Percentiles rank a stretch among this genome's conserved stretches.
phyloP scores from a whole-genome alignment of 2,797 vertebrate genomes.

The Ctenosaura bakeri region DNA sequence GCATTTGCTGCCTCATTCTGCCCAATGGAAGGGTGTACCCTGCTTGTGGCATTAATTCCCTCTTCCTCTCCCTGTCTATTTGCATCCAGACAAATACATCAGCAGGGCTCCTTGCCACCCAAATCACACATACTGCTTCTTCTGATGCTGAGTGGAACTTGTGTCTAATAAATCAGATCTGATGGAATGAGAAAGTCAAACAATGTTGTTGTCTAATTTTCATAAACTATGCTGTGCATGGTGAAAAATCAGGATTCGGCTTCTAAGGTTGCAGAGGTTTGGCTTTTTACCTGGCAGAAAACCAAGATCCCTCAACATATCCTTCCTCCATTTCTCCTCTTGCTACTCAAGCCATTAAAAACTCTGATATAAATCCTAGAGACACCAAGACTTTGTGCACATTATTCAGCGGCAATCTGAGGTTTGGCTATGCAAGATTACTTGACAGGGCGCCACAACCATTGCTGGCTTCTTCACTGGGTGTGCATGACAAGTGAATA shows the following conservation, averaged over 20 bases:
- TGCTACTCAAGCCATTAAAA: constrained; percentile 5
- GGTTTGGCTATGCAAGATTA: constrained; percentile 1
- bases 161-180: constrained; percentile 26
- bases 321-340: neutral
- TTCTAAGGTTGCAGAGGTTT: constrained; percentile 5
- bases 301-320: neutral
- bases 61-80: neutral
- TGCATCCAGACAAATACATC: neutral
- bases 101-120: neutral
- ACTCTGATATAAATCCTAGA: constrained; percentile 28
- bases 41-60: neutral
- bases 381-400: constrained; percentile 12
- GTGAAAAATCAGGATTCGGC: neutral
- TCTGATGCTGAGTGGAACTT: neutral
- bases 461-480: neutral
- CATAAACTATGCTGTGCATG: constrained; percentile 14
- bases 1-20: neutral
- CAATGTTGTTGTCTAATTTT: neutral
- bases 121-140: constrained; percentile 7
- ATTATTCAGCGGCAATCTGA: neutral
- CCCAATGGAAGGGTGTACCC: neutral
- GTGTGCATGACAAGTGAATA: neutral
- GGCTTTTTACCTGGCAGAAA: neutral
- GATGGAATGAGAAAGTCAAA: constrained; percentile 11
- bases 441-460: neutral